Evolutionary conservation across 2,888 invertebrate species (phyloP), one percentile per base, ranked within the genome.

Genomic region (Amiota communis): DNA sequence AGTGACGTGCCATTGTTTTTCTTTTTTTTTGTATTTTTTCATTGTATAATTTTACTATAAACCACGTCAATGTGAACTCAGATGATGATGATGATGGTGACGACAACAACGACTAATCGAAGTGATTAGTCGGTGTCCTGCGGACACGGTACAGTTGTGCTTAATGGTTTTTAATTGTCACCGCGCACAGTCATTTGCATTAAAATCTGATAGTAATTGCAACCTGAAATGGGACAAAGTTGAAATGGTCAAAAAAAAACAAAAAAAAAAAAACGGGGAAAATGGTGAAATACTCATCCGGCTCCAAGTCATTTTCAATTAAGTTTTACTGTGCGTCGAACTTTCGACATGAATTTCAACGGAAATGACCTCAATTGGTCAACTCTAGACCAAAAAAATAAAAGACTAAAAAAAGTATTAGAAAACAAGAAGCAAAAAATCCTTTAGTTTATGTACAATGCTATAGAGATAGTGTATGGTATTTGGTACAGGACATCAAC

Each of bases 111-210:
- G 36, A 36, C 36, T 36, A 36, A 36, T 36, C 36, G 36, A 36
- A 36, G 36, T 20, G 11, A 63, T 36, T 63, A 46, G 63, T 12
- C 63, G 36, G 12, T 59, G 1, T 17, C 59, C 17, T 20, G 15
- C 36, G 48, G 48, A 63, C 36, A 36, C 36, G 17, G 63, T 63
- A 46, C 63, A 65, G 65, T 48, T 68, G 67, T 13, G 67, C 53
- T 68, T 68, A 68, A 68, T 68, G 67, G 23, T 51, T 46, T 46
- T 47, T 68, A 68, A 68, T 68, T 68, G 67, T 20, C 49, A 23
- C 17, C 51, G 46, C 23, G 53, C 53, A n/a, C 8, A 53, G 53
- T 53, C 53, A 46, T 12, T 46, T 63, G 12, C 23, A 63, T 63
- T 63, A 46, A 63, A 63, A 63, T 46, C 46, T 15, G 63, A 36